phyloP scores from a whole-genome alignment of 2,113 vertebrate genomes.

The Chaenocephalus aceratus region DNA sequence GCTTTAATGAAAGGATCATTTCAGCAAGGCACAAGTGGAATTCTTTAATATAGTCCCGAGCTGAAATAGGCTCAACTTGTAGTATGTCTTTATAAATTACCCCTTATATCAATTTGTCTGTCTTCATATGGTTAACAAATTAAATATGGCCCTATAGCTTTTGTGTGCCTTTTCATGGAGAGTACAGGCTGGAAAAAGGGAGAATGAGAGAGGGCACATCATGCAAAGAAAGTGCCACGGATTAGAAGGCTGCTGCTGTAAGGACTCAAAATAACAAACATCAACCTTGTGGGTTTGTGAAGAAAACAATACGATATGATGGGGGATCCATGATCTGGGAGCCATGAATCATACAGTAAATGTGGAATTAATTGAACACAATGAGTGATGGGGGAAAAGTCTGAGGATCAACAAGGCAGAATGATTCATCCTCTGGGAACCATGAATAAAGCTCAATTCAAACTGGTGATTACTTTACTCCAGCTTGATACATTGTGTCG shows the following conservation, averaged over 20 bases:
- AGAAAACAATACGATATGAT: too few relatives aligned
- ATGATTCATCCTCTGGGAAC: background rate
- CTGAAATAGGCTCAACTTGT: conserved; percentile 19
- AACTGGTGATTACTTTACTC: conserved; percentile 14
- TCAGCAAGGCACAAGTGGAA: conserved; percentile 32
- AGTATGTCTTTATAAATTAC: background rate
- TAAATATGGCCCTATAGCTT: background rate
- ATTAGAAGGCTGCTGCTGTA: too few relatives aligned
- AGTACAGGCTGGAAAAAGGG: too few relatives aligned
- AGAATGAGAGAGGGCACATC: too few relatives aligned
- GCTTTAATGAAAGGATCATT: conserved; percentile 55
- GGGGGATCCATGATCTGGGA: background rate
- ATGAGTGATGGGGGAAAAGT: background rate
- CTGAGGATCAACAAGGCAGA: background rate
- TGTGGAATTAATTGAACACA: background rate
- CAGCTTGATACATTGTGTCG: conserved; percentile 2
- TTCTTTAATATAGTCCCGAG: conserved; percentile 16
- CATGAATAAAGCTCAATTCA: background rate
- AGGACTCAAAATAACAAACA: too few relatives aligned
- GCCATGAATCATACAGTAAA: background rate
- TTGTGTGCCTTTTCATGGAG: background rate
- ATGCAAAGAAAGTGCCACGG: too few relatives aligned
- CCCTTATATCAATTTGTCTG: background rate
- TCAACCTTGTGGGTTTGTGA: too few relatives aligned
- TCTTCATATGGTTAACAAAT: background rate